phyloP scores from a whole-genome alignment of 2,113 vertebrate genomes.

The Apodemus speciosus region DNA sequence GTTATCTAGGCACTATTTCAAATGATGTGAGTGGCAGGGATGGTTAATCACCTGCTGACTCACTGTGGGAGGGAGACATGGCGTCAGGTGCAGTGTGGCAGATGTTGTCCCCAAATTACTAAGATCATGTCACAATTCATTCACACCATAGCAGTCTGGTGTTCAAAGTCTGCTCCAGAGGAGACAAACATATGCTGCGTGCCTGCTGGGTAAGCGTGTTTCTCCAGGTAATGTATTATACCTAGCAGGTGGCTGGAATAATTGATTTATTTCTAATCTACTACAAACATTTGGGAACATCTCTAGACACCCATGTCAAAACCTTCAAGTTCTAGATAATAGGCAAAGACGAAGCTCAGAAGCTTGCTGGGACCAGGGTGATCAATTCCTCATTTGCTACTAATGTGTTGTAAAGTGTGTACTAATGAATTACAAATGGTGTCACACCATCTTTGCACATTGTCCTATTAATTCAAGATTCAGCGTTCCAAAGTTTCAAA shows the following conservation, averaged over 20 bases:
- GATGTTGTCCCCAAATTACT: slow-evolving; percentile 73
- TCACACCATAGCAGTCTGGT: slow-evolving; percentile 75
- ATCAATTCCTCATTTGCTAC: slow-evolving; percentile 47
- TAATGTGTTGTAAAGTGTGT: slow-evolving; percentile 59
- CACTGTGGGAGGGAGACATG: neutral
- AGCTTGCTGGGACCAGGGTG: slow-evolving; percentile 62
- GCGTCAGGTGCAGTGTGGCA: slow-evolving; percentile 80
- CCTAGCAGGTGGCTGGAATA: slow-evolving; percentile 74
- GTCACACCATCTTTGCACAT: slow-evolving; percentile 32
- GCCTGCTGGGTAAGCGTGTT: slow-evolving; percentile 75
- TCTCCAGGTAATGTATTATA: slow-evolving; percentile 78
- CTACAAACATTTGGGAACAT: slow-evolving; percentile 74
- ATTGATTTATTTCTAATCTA: slow-evolving; percentile 78
- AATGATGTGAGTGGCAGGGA: slow-evolving; percentile 58
- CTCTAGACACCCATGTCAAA: slow-evolving; percentile 77
- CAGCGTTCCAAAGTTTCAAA: slow-evolving; percentile 69
- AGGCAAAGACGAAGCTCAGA: slow-evolving; percentile 54
- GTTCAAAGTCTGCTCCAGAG: slow-evolving; percentile 80
- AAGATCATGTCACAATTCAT: slow-evolving; percentile 81
- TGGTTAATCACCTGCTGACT: slow-evolving; percentile 78
- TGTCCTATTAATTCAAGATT: slow-evolving; percentile 71
- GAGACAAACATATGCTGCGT: slow-evolving; percentile 81
- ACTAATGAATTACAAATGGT: slow-evolving; percentile 73
- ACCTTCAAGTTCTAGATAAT: slow-evolving; percentile 67
- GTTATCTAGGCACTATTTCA: slow-evolving; percentile 67